phyloP scores from a whole-genome alignment of 2,113 vertebrate species.

The Stigmatopora argus region DNA sequence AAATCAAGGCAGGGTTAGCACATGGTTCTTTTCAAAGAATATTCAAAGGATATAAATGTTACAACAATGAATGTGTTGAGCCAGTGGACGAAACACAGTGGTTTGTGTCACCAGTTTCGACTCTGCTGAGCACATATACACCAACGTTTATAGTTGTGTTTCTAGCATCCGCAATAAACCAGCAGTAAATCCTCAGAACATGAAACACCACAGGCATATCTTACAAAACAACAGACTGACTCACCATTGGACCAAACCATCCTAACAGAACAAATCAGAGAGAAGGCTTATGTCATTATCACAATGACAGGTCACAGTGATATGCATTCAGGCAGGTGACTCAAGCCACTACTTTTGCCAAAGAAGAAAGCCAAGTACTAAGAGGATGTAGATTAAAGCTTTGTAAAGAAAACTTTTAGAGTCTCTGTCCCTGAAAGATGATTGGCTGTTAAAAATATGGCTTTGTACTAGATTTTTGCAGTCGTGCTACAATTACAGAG shows the following conservation, averaged over 20 bases:
- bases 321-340: constrained; percentile 8
- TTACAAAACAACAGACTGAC: constrained; percentile 27
- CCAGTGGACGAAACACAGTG: background rate
- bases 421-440: constrained; percentile 23
- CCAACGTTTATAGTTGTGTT: constrained; percentile 2
- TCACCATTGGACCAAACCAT: constrained; percentile 43
- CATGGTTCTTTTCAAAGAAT: background rate
- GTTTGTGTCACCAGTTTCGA: background rate
- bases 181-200: constrained; percentile 15
- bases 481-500: too few species aligned
- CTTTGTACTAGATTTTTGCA: constrained; percentile 15
- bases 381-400: constrained; percentile 21
- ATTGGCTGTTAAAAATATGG: constrained; percentile 22
- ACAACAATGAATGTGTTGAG: background rate
- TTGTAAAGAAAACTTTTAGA: constrained; percentile 13
- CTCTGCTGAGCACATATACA: background rate
- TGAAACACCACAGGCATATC: constrained; percentile 31
- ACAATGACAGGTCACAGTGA: constrained; percentile 41
- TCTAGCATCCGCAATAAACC: constrained; percentile 9
- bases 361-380: constrained; percentile 16
- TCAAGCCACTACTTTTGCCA: constrained; percentile 29
- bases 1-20: background rate
- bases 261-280: constrained; percentile 39
- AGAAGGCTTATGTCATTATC: constrained; percentile 45
- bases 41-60: background rate